Evolutionary conservation across 1,140 invertebrate genomes (phyloP).

Genomic region (Bemisia tabaci): DNA sequence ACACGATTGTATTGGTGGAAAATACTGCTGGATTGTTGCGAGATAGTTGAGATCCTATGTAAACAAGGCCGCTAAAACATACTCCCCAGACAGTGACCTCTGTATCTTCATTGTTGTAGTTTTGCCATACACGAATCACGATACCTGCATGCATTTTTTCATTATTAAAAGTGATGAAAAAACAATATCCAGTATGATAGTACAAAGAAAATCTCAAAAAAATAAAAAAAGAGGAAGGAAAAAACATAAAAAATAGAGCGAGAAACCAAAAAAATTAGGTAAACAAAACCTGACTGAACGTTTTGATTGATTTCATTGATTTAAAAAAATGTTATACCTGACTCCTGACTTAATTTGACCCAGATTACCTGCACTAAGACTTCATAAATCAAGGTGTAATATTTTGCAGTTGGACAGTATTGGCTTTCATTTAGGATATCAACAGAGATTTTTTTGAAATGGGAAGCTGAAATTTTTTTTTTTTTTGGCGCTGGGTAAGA

Average conservation of each 20-base stretch:
- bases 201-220: conserved; percentile 10
- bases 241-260: conserved; percentile 7
- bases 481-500: too few relatives aligned
- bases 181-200: conserved; percentile 11
- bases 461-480: too few relatives aligned
- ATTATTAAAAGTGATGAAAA: conserved; percentile 12
- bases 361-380: too few relatives aligned
- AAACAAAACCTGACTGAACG: neutral
- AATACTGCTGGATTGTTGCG: conserved; percentile 52
- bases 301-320: neutral
- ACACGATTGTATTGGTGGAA: conserved; percentile 63
- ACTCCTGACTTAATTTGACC: neutral
- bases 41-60: conserved; percentile 58
- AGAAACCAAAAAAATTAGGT: neutral
- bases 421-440: too few relatives aligned
- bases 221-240: conserved; percentile 9
- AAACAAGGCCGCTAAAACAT: conserved; percentile 64
- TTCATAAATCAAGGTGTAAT: too few relatives aligned
- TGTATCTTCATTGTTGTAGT: conserved; percentile 28
- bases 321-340: neutral
- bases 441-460: too few relatives aligned
- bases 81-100: conserved; percentile 67
- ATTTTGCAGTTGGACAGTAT: too few relatives aligned
- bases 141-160: conserved; percentile 30
- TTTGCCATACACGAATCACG: conserved; percentile 38